These are phyloP conservation scores for Solen grandis DNA, from an alignment of 1,140 invertebrate species.

Conservation along the genomic window DNA sequence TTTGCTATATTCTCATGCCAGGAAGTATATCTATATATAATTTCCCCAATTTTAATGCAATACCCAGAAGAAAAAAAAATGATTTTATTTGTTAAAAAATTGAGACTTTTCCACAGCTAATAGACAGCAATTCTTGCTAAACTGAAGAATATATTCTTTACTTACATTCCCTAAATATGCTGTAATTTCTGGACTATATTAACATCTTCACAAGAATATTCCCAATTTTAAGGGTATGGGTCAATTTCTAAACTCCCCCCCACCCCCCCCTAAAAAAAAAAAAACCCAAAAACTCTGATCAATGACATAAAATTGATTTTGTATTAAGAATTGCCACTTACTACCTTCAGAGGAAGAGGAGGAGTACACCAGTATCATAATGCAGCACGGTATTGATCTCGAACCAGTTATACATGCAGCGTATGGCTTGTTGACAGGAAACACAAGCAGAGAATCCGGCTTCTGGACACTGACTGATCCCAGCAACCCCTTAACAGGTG, in stretches of 20 bases:
- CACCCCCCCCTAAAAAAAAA: neutral
- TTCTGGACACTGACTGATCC: conserved; percentile 36
- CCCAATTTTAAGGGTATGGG: neutral
- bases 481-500: conserved; percentile 53
- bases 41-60: no score
- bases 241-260: neutral
- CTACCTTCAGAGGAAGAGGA: conserved; percentile 3
- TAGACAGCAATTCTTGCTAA: no score
- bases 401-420: conserved; percentile 61
- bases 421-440: conserved; percentile 33
- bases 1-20: no score
- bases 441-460: conserved; percentile 31
- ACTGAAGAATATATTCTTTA: no score
- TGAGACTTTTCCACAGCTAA: no score
- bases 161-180: no score
- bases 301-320: no score
- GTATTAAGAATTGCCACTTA: neutral
- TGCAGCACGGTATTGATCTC: conserved; percentile 54
- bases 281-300: neutral
- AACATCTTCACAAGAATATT: neutral
- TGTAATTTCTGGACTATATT: neutral
- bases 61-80: no score
- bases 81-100: no score
- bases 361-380: neutral
- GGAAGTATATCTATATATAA: no score